Evolutionary conservation across 2,113 vertebrate genomes (phyloP).

Genomic region (Porphyrio hochstetteri): DNA sequence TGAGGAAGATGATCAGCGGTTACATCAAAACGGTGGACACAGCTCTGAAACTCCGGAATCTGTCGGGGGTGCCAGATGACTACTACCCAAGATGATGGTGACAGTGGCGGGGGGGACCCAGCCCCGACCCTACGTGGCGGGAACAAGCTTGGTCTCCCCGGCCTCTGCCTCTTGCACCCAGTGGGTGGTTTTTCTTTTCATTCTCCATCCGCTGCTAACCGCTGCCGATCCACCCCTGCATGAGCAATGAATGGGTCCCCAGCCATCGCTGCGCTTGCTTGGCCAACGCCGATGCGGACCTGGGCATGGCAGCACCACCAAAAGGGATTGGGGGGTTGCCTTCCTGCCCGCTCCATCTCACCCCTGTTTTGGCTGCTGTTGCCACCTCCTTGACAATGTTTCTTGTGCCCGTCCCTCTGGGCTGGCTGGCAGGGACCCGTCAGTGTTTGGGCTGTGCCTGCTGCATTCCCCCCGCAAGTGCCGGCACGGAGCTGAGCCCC

Average conservation of each 20-base stretch:
- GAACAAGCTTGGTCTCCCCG: background rate
- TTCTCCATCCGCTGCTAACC: constrained; percentile 22
- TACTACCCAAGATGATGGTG: constrained; percentile 92
- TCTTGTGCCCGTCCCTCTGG: background rate
- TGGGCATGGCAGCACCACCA: accelerated
- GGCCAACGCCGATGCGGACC: background rate
- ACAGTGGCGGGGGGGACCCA: accelerated
- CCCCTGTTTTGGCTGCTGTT: background rate
- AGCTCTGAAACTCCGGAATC: constrained; percentile 83
- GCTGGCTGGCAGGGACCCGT: accelerated
- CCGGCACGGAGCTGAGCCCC: background rate
- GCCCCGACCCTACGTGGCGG: background rate
- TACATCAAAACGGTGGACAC: constrained; percentile 89
- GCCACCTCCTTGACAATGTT: background rate
- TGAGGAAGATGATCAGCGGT: constrained; percentile 82
- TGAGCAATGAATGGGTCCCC: constrained; percentile 14
- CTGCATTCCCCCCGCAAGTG: accelerated
- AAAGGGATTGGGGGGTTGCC: background rate
- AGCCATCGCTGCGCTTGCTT: background rate
- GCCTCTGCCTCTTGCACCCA: constrained; percentile 63
- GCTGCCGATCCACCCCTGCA: constrained; percentile 58
- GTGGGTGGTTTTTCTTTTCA: constrained; percentile 51
- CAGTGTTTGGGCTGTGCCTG: accelerated
- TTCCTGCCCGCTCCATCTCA: background rate
- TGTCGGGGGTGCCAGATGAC: constrained; percentile 88